A percentile compares a stretch with the other conserved stretches of the same genome.
These are phyloP conservation scores for Allolobophora icterica DNA, from an alignment of 2,888 invertebrate genomes.

Conservation along the genomic window DNA sequence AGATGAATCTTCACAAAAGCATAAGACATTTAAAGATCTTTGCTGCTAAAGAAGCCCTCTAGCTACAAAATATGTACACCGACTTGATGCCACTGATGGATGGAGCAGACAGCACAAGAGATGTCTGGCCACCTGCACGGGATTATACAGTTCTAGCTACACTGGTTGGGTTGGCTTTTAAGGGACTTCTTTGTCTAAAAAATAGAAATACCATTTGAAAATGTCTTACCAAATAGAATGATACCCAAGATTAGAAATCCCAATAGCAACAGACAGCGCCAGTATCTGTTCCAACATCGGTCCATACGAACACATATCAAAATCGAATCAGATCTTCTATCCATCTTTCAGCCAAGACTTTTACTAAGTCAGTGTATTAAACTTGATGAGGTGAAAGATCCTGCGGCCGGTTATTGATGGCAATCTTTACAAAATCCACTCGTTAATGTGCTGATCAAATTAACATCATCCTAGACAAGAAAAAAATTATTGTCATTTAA, in stretches of 20 bases:
- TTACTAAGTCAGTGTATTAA: not conserved
- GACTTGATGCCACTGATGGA: too few species aligned
- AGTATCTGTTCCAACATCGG: constrained; percentile 33
- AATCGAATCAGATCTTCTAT: not conserved
- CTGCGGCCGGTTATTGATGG: not conserved
- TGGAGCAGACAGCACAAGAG: too few species aligned
- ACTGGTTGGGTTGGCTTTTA: not conserved
- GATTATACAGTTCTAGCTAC: too few species aligned
- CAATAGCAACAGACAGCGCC: constrained; percentile 28
- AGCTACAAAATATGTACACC: too few species aligned
- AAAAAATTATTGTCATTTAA: not conserved
- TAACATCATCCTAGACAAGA: not conserved
- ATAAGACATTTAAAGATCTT: too few species aligned
- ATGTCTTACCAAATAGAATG: not conserved
- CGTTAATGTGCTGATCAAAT: not conserved
- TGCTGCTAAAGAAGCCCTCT: too few species aligned
- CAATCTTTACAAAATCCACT: not conserved
- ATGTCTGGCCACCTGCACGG: too few species aligned
- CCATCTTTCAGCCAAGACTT: not conserved
- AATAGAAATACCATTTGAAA: not conserved
- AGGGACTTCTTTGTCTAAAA: not conserved
- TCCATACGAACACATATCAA: constrained; percentile 30
- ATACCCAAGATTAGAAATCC: not conserved
- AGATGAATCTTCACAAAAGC: too few species aligned
- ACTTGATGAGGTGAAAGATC: not conserved